Conservation (phyloP, 1,140 invertebrate genomes). For the Bombus vancouverensis region DNA sequence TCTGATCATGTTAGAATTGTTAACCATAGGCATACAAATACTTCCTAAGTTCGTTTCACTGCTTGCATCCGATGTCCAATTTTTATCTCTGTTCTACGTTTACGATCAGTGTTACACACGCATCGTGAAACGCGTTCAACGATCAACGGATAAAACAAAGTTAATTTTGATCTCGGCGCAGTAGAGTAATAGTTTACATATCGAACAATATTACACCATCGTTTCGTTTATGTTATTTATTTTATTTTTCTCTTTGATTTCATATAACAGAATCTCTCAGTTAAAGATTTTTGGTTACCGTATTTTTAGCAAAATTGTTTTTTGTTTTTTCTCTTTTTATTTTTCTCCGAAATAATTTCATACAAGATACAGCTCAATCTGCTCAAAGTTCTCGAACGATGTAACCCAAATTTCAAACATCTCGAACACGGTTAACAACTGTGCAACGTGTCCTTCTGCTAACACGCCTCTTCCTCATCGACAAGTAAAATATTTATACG, state of each 20-base stretch:
- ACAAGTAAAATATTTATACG: slow-evolving; percentile 26
- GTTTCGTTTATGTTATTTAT: neutral
- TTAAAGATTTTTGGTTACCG: neutral
- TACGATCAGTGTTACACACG: neutral
- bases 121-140: neutral
- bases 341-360: neutral
- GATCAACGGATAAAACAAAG: neutral
- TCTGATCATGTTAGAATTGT: slow-evolving; percentile 33
- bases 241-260: neutral
- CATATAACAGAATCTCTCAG: neutral
- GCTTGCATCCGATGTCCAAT: slow-evolving; percentile 1
- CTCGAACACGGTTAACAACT: neutral
- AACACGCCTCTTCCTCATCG: neutral
- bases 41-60: neutral
- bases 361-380: neutral
- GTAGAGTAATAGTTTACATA: too few relatives aligned
- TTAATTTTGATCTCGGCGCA: neutral
- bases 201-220: neutral
- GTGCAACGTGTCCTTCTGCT: neutral
- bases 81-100: neutral
- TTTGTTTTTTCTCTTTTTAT: neutral
- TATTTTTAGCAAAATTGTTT: neutral
- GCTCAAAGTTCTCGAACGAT: neutral
- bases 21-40: slow-evolving; percentile 17
- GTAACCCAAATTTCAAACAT: neutral